Evolutionary conservation across 2,113 vertebrate genomes (phyloP).

Genomic region (Cyanoliseus patagonus): DNA sequence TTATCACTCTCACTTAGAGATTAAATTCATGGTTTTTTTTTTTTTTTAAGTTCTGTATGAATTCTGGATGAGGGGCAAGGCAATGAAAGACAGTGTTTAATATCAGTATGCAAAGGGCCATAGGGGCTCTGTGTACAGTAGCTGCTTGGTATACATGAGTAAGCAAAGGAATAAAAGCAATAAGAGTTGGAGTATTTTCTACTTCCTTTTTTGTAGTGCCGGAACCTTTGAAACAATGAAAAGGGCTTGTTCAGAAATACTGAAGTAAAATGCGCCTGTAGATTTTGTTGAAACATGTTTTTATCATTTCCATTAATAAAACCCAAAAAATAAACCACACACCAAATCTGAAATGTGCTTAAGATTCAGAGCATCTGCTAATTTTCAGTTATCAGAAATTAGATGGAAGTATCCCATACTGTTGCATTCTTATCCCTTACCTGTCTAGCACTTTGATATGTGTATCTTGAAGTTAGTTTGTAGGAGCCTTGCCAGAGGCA

Average conservation of each 20-base stretch:
- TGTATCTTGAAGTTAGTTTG: background rate
- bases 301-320: background rate
- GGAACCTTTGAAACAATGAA: background rate
- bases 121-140: background rate
- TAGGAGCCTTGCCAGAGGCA: background rate
- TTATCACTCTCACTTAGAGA: background rate
- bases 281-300: background rate
- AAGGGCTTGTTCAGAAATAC: background rate
- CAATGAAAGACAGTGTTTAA: background rate
- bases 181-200: background rate
- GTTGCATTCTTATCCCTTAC: background rate
- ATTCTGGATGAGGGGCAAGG: background rate
- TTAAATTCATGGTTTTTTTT: background rate
- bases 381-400: background rate
- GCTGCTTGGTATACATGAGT: background rate
- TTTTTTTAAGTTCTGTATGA: background rate
- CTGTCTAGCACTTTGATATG: background rate
- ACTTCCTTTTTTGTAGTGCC: background rate
- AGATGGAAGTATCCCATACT: background rate
- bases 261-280: background rate
- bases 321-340: background rate
- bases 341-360: background rate
- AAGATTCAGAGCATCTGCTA: background rate
- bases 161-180: background rate
- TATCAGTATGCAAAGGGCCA: background rate